Evolutionary conservation across 2,113 vertebrate species (phyloP), one percentile per base, ranked within the genome.

Genomic region (Gambusia affinis): DNA sequence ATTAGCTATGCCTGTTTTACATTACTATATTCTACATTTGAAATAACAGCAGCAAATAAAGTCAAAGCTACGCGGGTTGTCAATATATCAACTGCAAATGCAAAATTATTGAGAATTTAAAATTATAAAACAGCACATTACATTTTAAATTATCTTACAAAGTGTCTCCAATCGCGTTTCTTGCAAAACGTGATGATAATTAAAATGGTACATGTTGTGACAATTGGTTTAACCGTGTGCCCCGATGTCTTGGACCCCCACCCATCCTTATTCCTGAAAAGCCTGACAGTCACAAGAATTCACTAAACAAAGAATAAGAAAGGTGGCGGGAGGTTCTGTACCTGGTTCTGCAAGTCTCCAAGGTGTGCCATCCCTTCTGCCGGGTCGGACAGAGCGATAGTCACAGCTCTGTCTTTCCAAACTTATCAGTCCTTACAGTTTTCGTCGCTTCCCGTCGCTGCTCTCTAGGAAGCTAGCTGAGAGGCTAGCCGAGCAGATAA

Each of bases 321-420:
- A 27, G 44, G 14, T 75, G 60, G 68, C 80, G 82, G 81, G 85
- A 84, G 85, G 81, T 78, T 83, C 29, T 80, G n/a, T 92, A 94
- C 94, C 94, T 94, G 93, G 88, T 95, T 95, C 44, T 94, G 94
- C 85, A 95, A 92, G 91, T 92, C 89, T 84, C 88, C 91, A 72
- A 95, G 93, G 88, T 95, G 94, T 82, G 94, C 94, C 94, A 95
- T 95, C 81, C 83, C 88, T 70, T 75, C 80, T 42, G 79, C 72
- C 29, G 88, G 60, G 51, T 70, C 14, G 77, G 74, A 84, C 78
- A 75, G 81, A 80, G 78, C 77, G 81, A 70, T 82, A 72, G 83
- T 68, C 85, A 64, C 82, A 42, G 77, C 80, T 75, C 81, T 67
- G 73, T 84, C 86, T 79, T 75, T 75, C 64, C 64, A 57, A 67